Conservation (phyloP, 2,797 vertebrate genomes). For the Etheostoma nigrum region DNA sequence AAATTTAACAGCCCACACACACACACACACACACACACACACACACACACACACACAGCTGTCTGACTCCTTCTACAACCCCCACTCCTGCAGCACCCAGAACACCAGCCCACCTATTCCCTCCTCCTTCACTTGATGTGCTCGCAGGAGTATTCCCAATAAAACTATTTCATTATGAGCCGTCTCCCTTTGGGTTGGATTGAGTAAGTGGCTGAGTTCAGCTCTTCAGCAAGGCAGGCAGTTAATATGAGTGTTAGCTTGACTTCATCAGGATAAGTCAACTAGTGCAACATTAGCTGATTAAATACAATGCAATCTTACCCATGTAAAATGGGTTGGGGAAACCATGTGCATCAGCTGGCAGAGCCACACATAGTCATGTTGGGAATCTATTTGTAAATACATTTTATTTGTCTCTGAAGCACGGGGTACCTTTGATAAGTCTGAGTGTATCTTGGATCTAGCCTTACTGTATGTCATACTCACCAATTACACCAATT, state of each 20-base stretch:
- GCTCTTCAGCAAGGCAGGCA: conserved; percentile 54
- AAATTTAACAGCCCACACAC: not conserved
- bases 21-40: conserved; percentile 13
- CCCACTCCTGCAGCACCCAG: conserved; percentile 15
- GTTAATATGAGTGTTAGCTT: conserved; percentile 61
- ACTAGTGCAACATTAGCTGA: conserved; percentile 76
- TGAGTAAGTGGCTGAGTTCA: conserved; percentile 73
- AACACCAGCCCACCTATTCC: conserved; percentile 23
- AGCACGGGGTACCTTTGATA: not conserved
- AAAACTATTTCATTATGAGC: conserved; percentile 69
- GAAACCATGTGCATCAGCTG: conserved; percentile 14
- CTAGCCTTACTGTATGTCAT: not conserved
- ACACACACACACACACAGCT: conserved; percentile 12
- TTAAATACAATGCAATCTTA: conserved; percentile 65
- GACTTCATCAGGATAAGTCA: conserved; percentile 69
- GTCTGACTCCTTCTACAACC: not conserved
- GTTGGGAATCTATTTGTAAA: conserved; percentile 8
- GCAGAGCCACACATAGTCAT: not conserved
- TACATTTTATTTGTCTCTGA: conserved; percentile 16
- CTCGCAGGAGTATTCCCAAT: conserved; percentile 54
- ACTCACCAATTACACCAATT: conserved; percentile 17
- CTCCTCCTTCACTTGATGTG: conserved; percentile 54
- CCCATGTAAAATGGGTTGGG: conserved; percentile 34
- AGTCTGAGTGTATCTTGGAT: not conserved
- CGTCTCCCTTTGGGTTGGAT: conserved; percentile 54